These are phyloP conservation scores for Sisyra terminalis DNA, from an alignment of 2,888 invertebrate genomes.

Conservation along the genomic window DNA sequence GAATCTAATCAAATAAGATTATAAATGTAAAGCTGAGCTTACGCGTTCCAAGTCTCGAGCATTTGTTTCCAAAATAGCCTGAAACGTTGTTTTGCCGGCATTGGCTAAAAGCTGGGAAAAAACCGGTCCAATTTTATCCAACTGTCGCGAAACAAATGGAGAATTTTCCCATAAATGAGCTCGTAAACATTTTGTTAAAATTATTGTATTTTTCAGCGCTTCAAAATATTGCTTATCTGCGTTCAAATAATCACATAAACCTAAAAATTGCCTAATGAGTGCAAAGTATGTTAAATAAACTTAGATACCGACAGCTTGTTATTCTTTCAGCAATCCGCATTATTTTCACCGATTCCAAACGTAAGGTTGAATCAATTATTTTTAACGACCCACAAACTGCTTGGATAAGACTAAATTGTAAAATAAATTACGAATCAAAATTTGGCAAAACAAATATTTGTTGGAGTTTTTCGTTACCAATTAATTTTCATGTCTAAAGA, in stretches of 20 bases:
- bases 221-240: conserved; percentile 27
- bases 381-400: conserved; percentile 52
- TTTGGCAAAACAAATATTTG: not conserved
- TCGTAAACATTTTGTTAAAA: conserved; percentile 47
- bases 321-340: conserved; percentile 49
- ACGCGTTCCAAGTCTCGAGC: conserved; percentile 60
- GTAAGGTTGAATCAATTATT: conserved; percentile 47
- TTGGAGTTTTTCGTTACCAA: conserved; percentile 35
- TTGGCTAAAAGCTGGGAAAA: conserved; percentile 43
- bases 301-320: conserved; percentile 40
- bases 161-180: conserved; percentile 64
- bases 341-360: conserved; percentile 52
- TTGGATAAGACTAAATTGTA: conserved; percentile 47
- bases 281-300: too few relatives aligned
- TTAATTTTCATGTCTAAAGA: conserved; percentile 60
- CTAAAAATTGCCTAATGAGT: too few relatives aligned
- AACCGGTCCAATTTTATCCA: conserved; percentile 52
- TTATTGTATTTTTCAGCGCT: conserved; percentile 38
- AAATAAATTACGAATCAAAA: not conserved
- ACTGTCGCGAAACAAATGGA: conserved; percentile 45
- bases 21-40: conserved; percentile 12
- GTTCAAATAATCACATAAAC: conserved; percentile 39
- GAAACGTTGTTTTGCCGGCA: conserved; percentile 49
- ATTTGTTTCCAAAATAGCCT: conserved; percentile 43
- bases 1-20: not conserved